Conservation (phyloP, 2,113 vertebrate genomes). For the Paramisgurnus dabryanus region DNA sequence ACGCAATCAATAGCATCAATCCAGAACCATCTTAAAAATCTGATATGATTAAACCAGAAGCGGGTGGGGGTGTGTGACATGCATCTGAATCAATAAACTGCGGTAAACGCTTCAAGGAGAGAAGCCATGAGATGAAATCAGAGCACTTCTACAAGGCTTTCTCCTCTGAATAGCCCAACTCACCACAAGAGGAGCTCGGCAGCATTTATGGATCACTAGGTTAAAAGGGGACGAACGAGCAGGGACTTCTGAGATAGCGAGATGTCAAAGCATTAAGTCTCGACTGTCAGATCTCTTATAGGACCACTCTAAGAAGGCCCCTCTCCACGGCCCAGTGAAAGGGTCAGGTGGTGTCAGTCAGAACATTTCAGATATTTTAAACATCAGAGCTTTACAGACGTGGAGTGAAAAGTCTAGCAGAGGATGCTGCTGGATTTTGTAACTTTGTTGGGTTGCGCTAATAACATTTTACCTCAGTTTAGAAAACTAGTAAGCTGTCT, state of each 20-base stretch:
- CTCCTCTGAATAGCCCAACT: slow-evolving; percentile 23
- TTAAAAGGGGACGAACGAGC: slow-evolving; percentile 56
- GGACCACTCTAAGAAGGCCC: slow-evolving; percentile 42
- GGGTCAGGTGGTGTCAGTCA: slow-evolving; percentile 27
- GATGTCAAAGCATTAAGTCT: slow-evolving; percentile 61
- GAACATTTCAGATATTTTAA: slow-evolving; percentile 13
- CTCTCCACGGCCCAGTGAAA: slow-evolving; percentile 12
- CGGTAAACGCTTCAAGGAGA: slow-evolving; percentile 57
- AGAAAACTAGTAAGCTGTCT: not conserved
- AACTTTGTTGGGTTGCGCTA: not conserved
- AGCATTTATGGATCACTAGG: slow-evolving; percentile 58
- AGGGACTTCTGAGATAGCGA: slow-evolving; percentile 52
- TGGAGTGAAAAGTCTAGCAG: not conserved
- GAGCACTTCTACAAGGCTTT: slow-evolving; percentile 18
- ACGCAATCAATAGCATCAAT: slow-evolving; percentile 64
- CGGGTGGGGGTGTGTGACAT: not conserved
- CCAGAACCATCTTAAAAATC: slow-evolving; percentile 61
- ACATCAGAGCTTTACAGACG: slow-evolving; percentile 15
- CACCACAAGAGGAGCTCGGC: slow-evolving; percentile 41
- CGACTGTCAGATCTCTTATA: slow-evolving; percentile 54
- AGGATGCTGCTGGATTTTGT: slow-evolving; percentile 3
- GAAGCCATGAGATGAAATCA: slow-evolving; percentile 58
- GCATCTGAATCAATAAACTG: slow-evolving; percentile 58
- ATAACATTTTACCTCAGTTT: not conserved
- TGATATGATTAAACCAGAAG: slow-evolving; percentile 68